These are phyloP conservation scores for Epicauta chinensis DNA, from an alignment of 1,140 invertebrate genomes.

Conservation along the genomic window DNA sequence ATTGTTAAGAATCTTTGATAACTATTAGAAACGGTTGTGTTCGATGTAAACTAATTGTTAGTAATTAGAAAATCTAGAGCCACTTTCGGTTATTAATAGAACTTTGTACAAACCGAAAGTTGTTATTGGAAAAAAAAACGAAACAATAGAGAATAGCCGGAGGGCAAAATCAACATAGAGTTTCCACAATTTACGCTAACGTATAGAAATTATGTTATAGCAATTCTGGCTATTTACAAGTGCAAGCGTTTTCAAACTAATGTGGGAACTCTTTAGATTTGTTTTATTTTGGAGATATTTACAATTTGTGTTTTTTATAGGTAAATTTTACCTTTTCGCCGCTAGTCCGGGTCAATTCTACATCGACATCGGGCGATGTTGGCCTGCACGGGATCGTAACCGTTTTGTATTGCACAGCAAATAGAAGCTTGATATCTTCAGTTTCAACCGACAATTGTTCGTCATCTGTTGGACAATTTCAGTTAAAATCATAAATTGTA, in stretches of 20 bases:
- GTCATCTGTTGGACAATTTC: slow-evolving; percentile 44
- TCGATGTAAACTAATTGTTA: slow-evolving; percentile 7
- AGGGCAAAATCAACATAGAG: too few relatives aligned
- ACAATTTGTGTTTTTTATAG: too few relatives aligned
- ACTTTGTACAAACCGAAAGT: slow-evolving; percentile 13
- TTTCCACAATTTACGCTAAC: too few relatives aligned
- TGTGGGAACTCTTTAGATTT: too few relatives aligned
- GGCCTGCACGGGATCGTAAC: slow-evolving; percentile 61
- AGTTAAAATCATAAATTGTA: background rate
- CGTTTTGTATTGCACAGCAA: slow-evolving; percentile 41
- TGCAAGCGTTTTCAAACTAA: too few relatives aligned
- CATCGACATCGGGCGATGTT: slow-evolving; percentile 55
- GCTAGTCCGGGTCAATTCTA: slow-evolving; percentile 46
- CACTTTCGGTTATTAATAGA: slow-evolving; percentile 8
- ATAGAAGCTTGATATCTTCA: slow-evolving; percentile 33
- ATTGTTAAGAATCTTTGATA: slow-evolving; percentile 10
- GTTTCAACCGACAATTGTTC: slow-evolving; percentile 45
- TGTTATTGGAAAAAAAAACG: background rate
- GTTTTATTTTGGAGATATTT: too few relatives aligned
- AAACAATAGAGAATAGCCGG: background rate
- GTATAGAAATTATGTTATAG: too few relatives aligned
- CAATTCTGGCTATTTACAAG: too few relatives aligned
- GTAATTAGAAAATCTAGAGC: slow-evolving; percentile 8
- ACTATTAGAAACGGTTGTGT: slow-evolving; percentile 9
- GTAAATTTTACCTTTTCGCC: slow-evolving; percentile 27